A percentile compares a stretch with the other conserved stretches of the same genome.
Conservation (phyloP, 2,888 invertebrate genomes). For the Perithous albicinctus region DNA sequence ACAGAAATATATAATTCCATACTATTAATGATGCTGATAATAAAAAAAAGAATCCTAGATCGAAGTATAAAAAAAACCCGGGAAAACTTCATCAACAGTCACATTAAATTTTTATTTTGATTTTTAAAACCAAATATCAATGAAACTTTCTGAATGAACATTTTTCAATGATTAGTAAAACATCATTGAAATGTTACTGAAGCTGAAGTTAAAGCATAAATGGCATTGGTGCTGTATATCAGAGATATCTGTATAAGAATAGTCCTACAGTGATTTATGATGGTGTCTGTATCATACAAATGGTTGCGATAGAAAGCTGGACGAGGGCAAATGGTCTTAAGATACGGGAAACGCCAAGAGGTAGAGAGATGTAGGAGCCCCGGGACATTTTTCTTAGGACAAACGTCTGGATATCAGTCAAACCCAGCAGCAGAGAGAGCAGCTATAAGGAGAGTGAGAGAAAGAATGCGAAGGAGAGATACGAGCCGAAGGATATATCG, state of each 20-base stretch:
- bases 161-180: conserved; percentile 21
- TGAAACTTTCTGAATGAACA: not conserved
- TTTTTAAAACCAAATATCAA: not conserved
- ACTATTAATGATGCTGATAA: too few relatives aligned
- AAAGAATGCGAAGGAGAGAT: conserved; percentile 40
- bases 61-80: too few relatives aligned
- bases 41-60: too few relatives aligned
- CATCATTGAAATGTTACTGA: conserved; percentile 8
- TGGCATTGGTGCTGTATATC: conserved; percentile 28
- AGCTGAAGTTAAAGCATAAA: conserved; percentile 11
- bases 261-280: conserved; percentile 54
- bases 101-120: not conserved
- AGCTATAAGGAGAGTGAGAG: conserved; percentile 22
- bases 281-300: conserved; percentile 58
- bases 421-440: conserved; percentile 28
- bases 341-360: conserved; percentile 20
- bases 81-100: too few relatives aligned
- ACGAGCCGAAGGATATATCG: conserved; percentile 61
- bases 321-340: conserved; percentile 50
- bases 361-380: conserved; percentile 15
- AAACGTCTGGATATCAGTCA: conserved; percentile 68
- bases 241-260: conserved; percentile 42
- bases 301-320: conserved; percentile 51
- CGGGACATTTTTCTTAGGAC: conserved; percentile 54
- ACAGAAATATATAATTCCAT: too few relatives aligned